Base-by-base conservation (phyloP, 2,113 vertebrate species). In the Condylura cristata region DNA sequence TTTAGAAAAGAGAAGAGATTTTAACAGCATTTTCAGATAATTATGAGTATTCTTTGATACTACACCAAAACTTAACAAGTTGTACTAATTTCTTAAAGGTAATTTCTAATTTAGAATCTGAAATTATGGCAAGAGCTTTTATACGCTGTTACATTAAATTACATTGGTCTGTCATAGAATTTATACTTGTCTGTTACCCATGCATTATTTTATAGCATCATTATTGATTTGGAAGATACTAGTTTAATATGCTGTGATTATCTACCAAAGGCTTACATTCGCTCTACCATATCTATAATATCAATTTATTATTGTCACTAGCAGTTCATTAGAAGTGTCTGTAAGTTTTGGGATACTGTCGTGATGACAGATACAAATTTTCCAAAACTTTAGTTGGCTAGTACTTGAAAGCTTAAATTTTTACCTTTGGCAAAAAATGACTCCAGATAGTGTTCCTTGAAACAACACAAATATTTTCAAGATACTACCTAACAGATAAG, bases 11-110 rank as follows among this genome's bases (percentile, higher is more conserved):
- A 8, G 53, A 3, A 6, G 4, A 46, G 85, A 90, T 81, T 88
- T 89, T 66, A 81, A 70, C 70, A 85, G 18, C 13, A 63, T 87
- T 90, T 93, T 86, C 4, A 78, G 46, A 37, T 61, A 81, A 58
- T 79, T 89, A 58, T 89, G 41, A 34, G 56, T 72, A 74, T 71
- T 92, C 37, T 80, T 96, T 91, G 26, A 79, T 96, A 81, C 5
- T 92, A 84, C 3, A 84, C 71, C 34, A 48, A 93, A 91, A 92
- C 22, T 91, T 81, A 60, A 60, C 13, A 96, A 75, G 51, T 80
- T 20, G 9, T 82, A 79, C 53, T 83, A 58, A 48, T 83, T 89
- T 93, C 24, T 95, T 81, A 83, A 91, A 76, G 20, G 1, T 75
- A 46, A 88, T 66, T 96, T 93, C 8, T 41, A 83, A 44, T 53